Evolutionary conservation across 2,888 invertebrate genomes (phyloP).

Genomic region (Onchidella celtica): DNA sequence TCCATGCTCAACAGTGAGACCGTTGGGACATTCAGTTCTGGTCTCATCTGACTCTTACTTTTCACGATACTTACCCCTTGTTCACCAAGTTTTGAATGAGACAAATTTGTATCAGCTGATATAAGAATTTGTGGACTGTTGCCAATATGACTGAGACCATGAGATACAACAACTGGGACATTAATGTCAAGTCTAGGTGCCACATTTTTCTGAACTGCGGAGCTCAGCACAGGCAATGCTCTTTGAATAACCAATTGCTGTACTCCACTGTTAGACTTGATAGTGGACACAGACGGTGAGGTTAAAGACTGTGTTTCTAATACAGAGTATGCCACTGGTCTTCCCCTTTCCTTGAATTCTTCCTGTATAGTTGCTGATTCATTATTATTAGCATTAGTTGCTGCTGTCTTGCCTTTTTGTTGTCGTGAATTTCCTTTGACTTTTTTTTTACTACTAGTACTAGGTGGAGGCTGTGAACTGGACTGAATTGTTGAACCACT

Average conservation of each 20-base stretch:
- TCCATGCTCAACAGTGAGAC: too few species aligned
- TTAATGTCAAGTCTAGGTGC: not conserved
- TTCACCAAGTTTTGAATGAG: too few species aligned
- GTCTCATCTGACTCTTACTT: too few species aligned
- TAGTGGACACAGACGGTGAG: not conserved
- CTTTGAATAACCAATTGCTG: slow-evolving; percentile 28
- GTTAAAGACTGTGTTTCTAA: not conserved
- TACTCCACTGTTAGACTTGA: slow-evolving; percentile 3
- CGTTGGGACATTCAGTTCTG: too few species aligned
- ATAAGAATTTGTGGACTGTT: not conserved
- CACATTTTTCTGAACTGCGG: not conserved
- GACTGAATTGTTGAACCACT: slow-evolving; percentile 42
- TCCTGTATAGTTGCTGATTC: not conserved
- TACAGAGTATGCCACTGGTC: not conserved
- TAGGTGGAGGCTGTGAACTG: not conserved
- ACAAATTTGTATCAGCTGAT: not conserved
- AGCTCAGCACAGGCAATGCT: not conserved
- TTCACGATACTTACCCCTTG: too few species aligned
- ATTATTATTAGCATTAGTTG: not conserved
- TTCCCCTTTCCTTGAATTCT: not conserved
- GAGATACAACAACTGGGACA: not conserved
- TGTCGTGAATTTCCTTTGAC: not conserved
- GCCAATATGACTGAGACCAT: not conserved
- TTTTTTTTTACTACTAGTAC: not conserved
- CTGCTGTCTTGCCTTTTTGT: not conserved